Percentiles rank a stretch among this genome's conserved stretches.
phyloP scores from a whole-genome alignment of 2,113 vertebrate species.

The Ciconia stormi region DNA sequence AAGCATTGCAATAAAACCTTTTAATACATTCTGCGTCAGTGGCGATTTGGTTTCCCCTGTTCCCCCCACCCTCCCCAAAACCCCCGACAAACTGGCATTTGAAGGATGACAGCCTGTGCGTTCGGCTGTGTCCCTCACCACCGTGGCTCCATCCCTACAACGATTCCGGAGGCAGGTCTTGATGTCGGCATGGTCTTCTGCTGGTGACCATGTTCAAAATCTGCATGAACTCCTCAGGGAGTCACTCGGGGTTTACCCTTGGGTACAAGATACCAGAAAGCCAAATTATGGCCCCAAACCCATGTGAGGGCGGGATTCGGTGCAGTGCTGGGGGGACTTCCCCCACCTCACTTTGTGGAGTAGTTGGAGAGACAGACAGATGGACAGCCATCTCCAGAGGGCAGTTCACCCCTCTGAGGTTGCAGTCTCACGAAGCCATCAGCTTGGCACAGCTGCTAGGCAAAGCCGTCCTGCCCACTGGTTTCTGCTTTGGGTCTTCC shows the following conservation, averaged over 20 bases:
- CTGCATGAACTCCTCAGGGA: not conserved
- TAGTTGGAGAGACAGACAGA: not conserved
- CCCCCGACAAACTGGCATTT: not conserved
- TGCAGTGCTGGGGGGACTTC: not conserved
- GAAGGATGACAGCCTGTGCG: not conserved
- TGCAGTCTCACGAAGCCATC: not conserved
- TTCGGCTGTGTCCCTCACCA: not conserved
- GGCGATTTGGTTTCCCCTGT: not conserved
- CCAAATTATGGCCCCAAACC: not conserved
- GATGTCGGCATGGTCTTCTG: not conserved
- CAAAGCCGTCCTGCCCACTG: fast-evolving
- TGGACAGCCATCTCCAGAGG: not conserved
- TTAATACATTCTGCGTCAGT: slow-evolving; percentile 5
- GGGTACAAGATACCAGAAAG: not conserved
- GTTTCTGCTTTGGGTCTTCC: not conserved
- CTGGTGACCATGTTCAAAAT: not conserved
- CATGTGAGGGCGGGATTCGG: not conserved
- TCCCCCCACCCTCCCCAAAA: not conserved
- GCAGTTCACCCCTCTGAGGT: not conserved
- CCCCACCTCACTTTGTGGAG: not conserved
- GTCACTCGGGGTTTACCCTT: not conserved
- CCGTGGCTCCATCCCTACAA: fast-evolving
- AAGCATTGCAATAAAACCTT: not conserved
- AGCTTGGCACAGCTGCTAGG: not conserved
- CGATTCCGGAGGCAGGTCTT: not conserved